These are phyloP conservation scores for Sander vitreus DNA, from an alignment of 2,113 vertebrate genomes.

Conservation along the genomic window DNA sequence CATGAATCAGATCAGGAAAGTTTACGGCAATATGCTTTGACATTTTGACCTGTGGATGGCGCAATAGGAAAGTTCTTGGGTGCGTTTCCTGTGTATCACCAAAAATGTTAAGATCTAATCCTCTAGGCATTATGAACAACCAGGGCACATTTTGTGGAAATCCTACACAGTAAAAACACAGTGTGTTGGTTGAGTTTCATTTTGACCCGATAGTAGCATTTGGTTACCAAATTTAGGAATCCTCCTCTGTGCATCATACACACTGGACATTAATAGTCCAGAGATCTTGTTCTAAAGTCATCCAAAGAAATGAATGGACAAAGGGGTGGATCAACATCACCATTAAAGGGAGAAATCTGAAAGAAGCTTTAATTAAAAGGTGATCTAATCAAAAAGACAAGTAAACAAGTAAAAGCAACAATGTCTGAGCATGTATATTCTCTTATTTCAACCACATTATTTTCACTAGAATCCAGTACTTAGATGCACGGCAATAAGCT, in stretches of 20 bases:
- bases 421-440: background rate
- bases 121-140: background rate
- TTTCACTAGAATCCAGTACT: conserved; percentile 4
- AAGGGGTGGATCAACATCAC: background rate
- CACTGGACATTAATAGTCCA: background rate
- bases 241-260: background rate
- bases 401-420: background rate
- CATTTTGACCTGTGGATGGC: background rate
- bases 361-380: background rate
- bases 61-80: background rate
- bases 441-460: background rate
- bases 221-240: background rate
- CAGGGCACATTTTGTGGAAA: background rate
- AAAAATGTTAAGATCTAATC: background rate
- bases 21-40: conserved; percentile 1
- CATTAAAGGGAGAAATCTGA: background rate
- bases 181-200: background rate
- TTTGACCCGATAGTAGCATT: background rate
- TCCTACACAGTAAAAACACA: background rate
- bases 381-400: background rate
- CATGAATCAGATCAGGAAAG: background rate
- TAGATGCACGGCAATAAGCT: background rate
- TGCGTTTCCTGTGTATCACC: background rate
- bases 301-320: background rate
- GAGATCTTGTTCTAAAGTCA: background rate